phyloP scores from a whole-genome alignment of 2,888 invertebrate species.

The Keiferia lycopersicella region DNA sequence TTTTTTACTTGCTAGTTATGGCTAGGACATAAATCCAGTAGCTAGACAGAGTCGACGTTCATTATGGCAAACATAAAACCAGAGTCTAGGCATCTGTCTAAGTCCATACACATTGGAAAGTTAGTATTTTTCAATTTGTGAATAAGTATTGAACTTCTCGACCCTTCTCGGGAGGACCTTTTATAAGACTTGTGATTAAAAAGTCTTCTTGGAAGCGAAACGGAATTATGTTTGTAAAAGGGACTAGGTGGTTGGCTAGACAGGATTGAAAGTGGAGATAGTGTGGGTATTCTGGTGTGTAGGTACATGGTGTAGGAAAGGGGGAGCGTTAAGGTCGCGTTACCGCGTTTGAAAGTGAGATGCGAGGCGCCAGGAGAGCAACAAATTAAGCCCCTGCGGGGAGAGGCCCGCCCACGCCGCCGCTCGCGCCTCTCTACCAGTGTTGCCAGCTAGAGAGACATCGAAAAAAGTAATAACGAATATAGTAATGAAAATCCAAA shows the following conservation, averaged over 20 bases:
- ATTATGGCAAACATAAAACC: background rate
- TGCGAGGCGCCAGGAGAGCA: conserved; percentile 80
- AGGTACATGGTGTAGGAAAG: conserved; percentile 60
- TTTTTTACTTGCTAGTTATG: background rate
- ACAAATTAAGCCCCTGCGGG: conserved; percentile 80
- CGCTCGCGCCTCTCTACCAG: conserved; percentile 20
- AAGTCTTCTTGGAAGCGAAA: conserved; percentile 2
- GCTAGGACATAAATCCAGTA: background rate
- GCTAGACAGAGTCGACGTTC: background rate
- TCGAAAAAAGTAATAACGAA: too few species aligned
- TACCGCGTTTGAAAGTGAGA: conserved; percentile 80
- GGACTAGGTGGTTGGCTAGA: conserved; percentile 4
- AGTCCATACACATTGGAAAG: conserved; percentile 4
- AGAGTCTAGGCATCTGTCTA: background rate
- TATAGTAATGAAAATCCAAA: too few species aligned
- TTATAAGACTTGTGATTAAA: conserved; percentile 17
- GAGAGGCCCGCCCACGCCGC: conserved; percentile 58
- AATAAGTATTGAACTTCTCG: conserved; percentile 18
- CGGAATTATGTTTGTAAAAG: conserved; percentile 10
- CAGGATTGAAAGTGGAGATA: conserved; percentile 24
- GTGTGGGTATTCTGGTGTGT: conserved; percentile 43
- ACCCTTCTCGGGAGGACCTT: conserved; percentile 17
- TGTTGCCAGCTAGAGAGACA: background rate
- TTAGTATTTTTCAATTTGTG: conserved; percentile 18
- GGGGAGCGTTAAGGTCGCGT: conserved; percentile 75